phyloP scores from a whole-genome alignment of 2,797 vertebrate species.

The Syndactyla subalaris region DNA sequence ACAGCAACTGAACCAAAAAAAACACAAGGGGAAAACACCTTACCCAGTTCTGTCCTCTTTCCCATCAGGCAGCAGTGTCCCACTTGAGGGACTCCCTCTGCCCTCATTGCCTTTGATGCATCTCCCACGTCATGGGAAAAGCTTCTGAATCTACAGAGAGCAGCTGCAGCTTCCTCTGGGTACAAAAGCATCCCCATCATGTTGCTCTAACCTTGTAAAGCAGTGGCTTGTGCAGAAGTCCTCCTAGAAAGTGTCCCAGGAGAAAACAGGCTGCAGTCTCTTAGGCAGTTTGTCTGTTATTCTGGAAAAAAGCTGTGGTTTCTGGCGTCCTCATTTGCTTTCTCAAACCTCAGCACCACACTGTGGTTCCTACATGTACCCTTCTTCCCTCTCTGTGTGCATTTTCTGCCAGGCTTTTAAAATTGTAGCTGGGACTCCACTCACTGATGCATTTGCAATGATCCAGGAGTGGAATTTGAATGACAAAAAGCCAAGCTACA shows the following conservation, averaged over 20 bases:
- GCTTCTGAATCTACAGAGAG: not conserved
- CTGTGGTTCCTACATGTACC: not conserved
- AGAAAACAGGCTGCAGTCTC: not conserved
- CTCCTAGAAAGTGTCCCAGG: not conserved
- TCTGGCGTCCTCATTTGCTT: not conserved
- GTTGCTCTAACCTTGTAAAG: not conserved
- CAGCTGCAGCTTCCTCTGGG: not conserved
- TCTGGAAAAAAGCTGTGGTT: not conserved
- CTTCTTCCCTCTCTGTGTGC: not conserved
- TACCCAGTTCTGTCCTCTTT: not conserved
- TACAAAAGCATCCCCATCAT: rapidly evolving
- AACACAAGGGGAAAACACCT: not conserved
- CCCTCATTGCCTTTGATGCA: rapidly evolving
- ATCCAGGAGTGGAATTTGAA: slow-evolving; percentile 41
- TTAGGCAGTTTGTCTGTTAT: not conserved
- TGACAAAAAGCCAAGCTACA: slow-evolving; percentile 38
- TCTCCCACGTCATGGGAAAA: not conserved
- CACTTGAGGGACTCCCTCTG: not conserved
- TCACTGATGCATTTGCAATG: not conserved
- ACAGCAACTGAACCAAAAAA: not conserved
- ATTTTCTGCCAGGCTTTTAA: not conserved
- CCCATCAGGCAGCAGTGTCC: not conserved
- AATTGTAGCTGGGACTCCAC: not conserved
- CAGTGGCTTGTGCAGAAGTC: not conserved
- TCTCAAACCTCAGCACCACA: not conserved